Conservation (phyloP, 2,797 vertebrate genomes). For the Alcedo atthis region DNA sequence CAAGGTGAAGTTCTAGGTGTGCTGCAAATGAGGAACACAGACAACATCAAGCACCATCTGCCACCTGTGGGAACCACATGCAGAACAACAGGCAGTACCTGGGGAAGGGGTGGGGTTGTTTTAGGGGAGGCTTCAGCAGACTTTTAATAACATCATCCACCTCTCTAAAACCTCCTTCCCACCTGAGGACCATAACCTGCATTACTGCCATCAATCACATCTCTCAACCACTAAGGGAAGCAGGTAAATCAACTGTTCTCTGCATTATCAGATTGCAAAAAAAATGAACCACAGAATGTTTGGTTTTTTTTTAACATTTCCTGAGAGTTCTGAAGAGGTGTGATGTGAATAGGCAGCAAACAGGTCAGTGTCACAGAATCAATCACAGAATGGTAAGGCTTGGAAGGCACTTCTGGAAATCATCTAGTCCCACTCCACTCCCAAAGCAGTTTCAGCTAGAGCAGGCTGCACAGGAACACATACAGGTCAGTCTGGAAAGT, state of each 20-base stretch:
- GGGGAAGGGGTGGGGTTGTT: background rate
- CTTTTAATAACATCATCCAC: background rate
- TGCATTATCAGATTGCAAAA: background rate
- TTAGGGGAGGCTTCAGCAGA: background rate
- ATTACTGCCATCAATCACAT: background rate
- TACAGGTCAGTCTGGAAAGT: no score
- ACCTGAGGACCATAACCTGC: background rate
- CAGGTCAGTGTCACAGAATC: background rate
- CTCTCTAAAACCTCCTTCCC: background rate
- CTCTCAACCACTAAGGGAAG: background rate
- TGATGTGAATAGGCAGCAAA: background rate
- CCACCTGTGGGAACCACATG: fast-evolving
- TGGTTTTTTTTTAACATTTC: background rate
- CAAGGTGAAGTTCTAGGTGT: background rate
- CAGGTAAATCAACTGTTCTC: background rate
- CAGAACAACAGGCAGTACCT: background rate
- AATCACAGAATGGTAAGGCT: no score
- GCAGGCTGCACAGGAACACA: no score
- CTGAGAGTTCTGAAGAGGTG: background rate
- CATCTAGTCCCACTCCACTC: no score
- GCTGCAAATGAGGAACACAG: background rate
- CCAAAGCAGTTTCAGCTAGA: no score
- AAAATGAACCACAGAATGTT: background rate
- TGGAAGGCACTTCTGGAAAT: no score
- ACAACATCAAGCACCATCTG: background rate